Evolutionary conservation across 1,140 invertebrate species (phyloP).

Genomic region (Pseudomyrmex dendroicus): DNA sequence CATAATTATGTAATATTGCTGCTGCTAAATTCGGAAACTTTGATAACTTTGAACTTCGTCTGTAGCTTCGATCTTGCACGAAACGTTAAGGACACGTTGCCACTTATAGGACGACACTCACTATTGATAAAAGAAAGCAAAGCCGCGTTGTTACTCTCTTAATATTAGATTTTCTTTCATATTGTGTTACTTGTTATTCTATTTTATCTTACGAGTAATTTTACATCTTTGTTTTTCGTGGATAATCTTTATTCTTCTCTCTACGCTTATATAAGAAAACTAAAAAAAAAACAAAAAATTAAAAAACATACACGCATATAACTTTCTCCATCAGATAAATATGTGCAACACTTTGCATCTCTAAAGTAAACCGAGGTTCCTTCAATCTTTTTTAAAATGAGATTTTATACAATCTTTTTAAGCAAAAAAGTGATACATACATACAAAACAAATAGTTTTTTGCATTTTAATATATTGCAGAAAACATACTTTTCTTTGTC

Average conservation of each 20-base stretch:
- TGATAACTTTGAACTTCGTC: conserved; percentile 45
- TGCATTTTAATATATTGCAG: too few species aligned
- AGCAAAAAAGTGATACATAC: too few species aligned
- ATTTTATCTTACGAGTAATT: background rate
- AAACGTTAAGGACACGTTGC: conserved; percentile 20
- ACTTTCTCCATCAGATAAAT: too few species aligned
- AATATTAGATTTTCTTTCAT: background rate
- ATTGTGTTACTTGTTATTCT: background rate
- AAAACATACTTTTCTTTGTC: too few species aligned
- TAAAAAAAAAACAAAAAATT: too few species aligned
- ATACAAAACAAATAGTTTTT: too few species aligned
- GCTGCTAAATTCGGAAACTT: conserved; percentile 52
- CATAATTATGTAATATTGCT: conserved; percentile 35
- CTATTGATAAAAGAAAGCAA: conserved; percentile 43
- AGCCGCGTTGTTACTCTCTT: background rate
- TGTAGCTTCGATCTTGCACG: conserved; percentile 22
- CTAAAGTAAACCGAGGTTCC: too few species aligned
- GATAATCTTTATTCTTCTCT: background rate
- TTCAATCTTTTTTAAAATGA: too few species aligned
- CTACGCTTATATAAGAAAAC: too few species aligned
- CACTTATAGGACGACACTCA: conserved; percentile 31
- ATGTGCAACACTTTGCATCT: too few species aligned
- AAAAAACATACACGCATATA: too few species aligned
- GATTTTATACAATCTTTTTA: too few species aligned
- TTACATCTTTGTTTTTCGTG: background rate